Base-by-base conservation (phyloP, 2,113 vertebrate genomes). In the Lophura nycthemera region DNA sequence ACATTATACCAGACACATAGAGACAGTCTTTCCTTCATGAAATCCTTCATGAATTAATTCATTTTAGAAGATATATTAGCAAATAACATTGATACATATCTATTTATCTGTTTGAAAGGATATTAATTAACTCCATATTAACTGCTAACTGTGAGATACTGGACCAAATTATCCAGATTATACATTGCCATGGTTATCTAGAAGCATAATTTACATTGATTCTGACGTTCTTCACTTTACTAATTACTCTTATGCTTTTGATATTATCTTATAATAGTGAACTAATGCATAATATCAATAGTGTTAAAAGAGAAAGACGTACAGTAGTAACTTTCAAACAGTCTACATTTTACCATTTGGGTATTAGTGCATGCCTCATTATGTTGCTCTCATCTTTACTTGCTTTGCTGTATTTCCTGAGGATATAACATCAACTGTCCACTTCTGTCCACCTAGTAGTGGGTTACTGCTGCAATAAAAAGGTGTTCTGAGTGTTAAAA, bases 401-500 rank as follows among this genome's bases (percentile, higher is more conserved):
- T 80, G 34, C 82, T 48, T 61, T 74, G 40, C 52, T 71, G 1
- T 65, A 76, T 89, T 77, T 71, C 57, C 54, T 48, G 73, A 69
- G 56, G 78, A 7, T 25, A 69, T 52, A 89, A 27, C 65, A 72
- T 69, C 43, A 10, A 14, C 48, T 82, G 47, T 71, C 15, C 8
- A 43, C 71, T 66, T 78, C 79, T 84, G 63, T 25, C 59, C 70
- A 69, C 21, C 56, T 18, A 22, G 7, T 1, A 72, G 78, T 78
- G 82, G 43, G 40, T 92, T 77, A 86, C 63, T 89, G 67, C 86
- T 81, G 52, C 84, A 92, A 91, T 81, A 83, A 94, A 94, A 94
- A 86, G 56, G 84, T 95, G 43, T 81, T 94, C 69, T 88, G 54
- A 75, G 73, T 80, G 34, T 81, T 90, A 32, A 47, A 77, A 83